Evolutionary conservation across 2,113 vertebrate genomes (phyloP).

Genomic region (Cinclus mexicanus): DNA sequence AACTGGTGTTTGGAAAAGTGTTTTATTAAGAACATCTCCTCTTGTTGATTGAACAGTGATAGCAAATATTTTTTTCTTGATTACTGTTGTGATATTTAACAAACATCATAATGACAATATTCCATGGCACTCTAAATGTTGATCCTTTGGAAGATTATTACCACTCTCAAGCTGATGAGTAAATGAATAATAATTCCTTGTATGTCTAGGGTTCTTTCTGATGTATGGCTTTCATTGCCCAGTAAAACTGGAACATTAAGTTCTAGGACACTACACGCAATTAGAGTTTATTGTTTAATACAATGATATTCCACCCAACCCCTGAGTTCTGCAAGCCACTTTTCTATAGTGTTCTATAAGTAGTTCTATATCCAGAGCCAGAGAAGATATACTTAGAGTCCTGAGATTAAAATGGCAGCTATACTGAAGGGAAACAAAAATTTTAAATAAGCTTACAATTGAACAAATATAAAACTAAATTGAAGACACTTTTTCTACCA

Average conservation of each 20-base stretch:
- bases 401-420: background rate
- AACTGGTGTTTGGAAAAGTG: background rate
- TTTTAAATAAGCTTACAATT: background rate
- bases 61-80: background rate
- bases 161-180: background rate
- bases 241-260: constrained; percentile 19
- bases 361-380: background rate
- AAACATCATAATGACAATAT: background rate
- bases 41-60: background rate
- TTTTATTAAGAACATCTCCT: background rate
- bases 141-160: background rate
- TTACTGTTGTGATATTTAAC: background rate
- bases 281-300: constrained; percentile 30
- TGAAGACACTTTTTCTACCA: background rate
- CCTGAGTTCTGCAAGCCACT: background rate
- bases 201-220: background rate
- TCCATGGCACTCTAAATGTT: background rate
- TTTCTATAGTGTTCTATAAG: background rate
- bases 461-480: background rate
- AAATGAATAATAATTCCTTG: background rate
- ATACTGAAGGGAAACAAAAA: background rate
- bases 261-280: constrained; percentile 21
- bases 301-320: background rate
- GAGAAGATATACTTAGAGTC: background rate
- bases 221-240: constrained; percentile 19